phyloP scores from a whole-genome alignment of 2,797 vertebrate genomes.

The Spinibarbus caldwelli region DNA sequence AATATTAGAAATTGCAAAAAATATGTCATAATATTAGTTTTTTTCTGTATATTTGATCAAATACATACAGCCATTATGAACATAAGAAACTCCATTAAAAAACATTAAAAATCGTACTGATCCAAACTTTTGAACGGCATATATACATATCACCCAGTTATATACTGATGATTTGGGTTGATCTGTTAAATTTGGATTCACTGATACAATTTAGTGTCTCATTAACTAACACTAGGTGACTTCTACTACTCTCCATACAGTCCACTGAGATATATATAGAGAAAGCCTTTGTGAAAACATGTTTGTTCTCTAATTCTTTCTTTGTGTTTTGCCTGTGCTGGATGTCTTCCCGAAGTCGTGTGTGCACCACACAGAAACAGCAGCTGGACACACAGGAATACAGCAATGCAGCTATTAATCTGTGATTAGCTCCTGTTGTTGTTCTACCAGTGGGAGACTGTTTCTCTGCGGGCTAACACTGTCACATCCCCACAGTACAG shows the following conservation, averaged over 20 bases:
- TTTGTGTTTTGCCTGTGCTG: neutral
- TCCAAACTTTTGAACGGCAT: too few species aligned
- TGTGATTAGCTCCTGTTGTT: constrained; percentile 44
- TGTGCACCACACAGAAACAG: constrained; percentile 21
- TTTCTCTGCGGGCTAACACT: constrained; percentile 38
- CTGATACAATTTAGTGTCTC: neutral
- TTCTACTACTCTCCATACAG: neutral
- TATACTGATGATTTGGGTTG: neutral
- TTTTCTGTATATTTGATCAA: too few species aligned
- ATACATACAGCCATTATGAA: too few species aligned
- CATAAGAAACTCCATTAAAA: too few species aligned
- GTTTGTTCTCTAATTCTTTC: constrained; percentile 6
- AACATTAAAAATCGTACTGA: too few species aligned
- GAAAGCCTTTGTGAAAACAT: neutral
- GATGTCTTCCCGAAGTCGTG: neutral
- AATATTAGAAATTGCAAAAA: too few species aligned
- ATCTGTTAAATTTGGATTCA: too few species aligned
- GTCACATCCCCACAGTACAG: constrained; percentile 7
- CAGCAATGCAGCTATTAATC: constrained; percentile 48
- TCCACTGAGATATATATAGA: neutral
- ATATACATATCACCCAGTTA: too few species aligned
- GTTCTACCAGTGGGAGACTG: constrained; percentile 35
- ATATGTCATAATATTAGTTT: too few species aligned
- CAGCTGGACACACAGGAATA: constrained; percentile 39
- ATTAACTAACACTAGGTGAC: neutral